Evolutionary conservation across 2,113 vertebrate genomes (phyloP).

Genomic region (Ailurus styani): DNA sequence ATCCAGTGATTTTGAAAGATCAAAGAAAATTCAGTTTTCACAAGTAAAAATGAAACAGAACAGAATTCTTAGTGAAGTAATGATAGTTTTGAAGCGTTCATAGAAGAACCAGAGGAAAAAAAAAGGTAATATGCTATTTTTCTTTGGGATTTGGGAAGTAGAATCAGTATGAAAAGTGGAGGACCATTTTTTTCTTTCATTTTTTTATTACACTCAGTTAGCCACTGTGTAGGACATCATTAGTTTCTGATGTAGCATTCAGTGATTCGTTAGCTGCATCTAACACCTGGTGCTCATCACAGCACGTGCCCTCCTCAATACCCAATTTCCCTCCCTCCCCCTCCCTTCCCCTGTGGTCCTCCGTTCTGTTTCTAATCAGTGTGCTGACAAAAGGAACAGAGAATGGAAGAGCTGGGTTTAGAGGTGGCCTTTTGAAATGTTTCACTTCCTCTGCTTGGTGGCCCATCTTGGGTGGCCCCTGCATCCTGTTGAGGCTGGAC

Average conservation of each 20-base stretch:
- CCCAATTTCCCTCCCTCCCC: too few relatives aligned
- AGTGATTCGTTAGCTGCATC: too few relatives aligned
- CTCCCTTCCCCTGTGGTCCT: too few relatives aligned
- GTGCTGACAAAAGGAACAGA: neutral
- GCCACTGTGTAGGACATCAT: too few relatives aligned
- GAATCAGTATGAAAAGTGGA: neutral
- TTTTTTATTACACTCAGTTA: neutral
- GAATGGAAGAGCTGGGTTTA: neutral
- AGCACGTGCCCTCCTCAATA: too few relatives aligned
- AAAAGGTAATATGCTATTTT: neutral
- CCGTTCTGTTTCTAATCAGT: neutral
- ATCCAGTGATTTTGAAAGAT: neutral
- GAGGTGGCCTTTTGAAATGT: neutral
- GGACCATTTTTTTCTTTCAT: neutral
- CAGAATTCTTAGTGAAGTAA: neutral
- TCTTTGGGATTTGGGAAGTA: neutral
- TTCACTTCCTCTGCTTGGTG: neutral
- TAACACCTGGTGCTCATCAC: too few relatives aligned
- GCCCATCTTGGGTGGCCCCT: neutral
- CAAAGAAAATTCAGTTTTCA: neutral
- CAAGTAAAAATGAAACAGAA: neutral
- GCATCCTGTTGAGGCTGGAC: neutral
- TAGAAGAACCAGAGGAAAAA: neutral
- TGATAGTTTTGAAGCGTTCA: neutral
- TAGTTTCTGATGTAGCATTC: too few relatives aligned